Evolutionary conservation across 2,113 vertebrate species (phyloP), one percentile per base, ranked within the genome.

Genomic region (Syngnathus scovelli): DNA sequence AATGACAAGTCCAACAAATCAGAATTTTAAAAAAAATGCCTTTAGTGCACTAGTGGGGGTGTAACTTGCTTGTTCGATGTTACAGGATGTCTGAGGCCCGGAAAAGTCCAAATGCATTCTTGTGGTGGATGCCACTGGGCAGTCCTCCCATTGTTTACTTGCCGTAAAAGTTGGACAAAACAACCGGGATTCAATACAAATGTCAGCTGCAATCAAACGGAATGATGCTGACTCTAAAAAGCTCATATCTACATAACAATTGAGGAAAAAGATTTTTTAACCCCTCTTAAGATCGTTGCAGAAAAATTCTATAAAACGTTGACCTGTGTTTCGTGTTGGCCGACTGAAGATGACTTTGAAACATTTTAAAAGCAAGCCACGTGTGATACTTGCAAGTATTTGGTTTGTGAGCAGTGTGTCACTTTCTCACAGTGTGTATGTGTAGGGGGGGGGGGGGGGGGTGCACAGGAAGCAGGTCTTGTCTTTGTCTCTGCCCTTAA

Each of bases 361-460:
- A 23, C 15, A 15, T 15, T 13, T 13, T 15, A 33, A 55, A 55
- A 6, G 11, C 13, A 16, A 56, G 27, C 23, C 15, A 58, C 15
- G 36, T 58, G 27, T 58, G 15, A 55, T 16, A 36, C 15, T 36
- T 11, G 23, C 54, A 16, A 33, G 55, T 33, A 77, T 78, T 76
- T 80, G 77, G 74, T 72, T 72, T 67, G 75, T 78, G 80, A 69
- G 70, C 68, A 49, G 67, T 71, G 68, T 75, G 64, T 71, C 70
- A 66, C 61, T 72, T 81, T 86, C 68, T 81, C 61, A 67, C 71
- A 51, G 58, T 56, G 59, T 41, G 27, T 33, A 33, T 3, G 6
- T 44, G 60, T 61, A 12, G 66, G n/a, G n/a, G n/a, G n/a, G n/a
- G n/a, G n/a, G n/a, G 70, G 68, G 59, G 21, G 12, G 67, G 70